These are phyloP conservation scores for Pararge aegeria DNA, from an alignment of 1,140 invertebrate genomes.

Conservation along the genomic window DNA sequence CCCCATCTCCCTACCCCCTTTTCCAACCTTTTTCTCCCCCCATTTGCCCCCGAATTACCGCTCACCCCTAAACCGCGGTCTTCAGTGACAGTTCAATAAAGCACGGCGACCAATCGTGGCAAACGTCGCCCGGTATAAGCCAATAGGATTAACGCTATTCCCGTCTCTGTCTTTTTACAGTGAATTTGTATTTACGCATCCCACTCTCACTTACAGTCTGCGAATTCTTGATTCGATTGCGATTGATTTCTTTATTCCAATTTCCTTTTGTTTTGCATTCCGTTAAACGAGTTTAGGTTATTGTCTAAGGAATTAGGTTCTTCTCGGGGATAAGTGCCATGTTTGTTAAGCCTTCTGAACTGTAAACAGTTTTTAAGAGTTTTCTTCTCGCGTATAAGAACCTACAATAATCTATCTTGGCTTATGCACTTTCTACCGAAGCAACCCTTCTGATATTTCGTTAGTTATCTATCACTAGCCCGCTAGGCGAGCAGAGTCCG, in stretches of 20 bases:
- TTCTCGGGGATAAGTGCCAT: constrained; percentile 19
- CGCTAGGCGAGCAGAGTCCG: too few species aligned
- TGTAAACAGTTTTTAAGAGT: too few species aligned
- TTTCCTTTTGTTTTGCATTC: constrained; percentile 68
- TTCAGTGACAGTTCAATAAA: constrained; percentile 79
- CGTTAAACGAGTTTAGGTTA: constrained; percentile 36
- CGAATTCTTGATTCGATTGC: constrained; percentile 75
- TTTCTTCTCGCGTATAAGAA: too few species aligned
- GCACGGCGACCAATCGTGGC: constrained; percentile 74
- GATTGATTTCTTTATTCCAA: constrained; percentile 74
- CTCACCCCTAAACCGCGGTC: constrained; percentile 71
- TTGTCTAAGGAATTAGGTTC: constrained; percentile 34
- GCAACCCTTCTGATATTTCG: too few species aligned
- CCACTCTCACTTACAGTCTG: constrained; percentile 48
- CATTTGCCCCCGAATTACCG: constrained; percentile 70
- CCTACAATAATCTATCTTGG: too few species aligned
- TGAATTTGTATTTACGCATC: constrained; percentile 35
- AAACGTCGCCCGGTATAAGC: constrained; percentile 78
- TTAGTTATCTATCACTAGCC: too few species aligned
- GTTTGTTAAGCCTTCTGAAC: too few species aligned
- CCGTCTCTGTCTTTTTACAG: constrained; percentile 38
- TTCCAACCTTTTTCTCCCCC: constrained; percentile 38
- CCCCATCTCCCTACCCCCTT: constrained; percentile 33
- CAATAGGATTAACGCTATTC: constrained; percentile 75
- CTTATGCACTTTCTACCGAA: too few species aligned